Evolutionary conservation across 2,797 vertebrate species (phyloP), one percentile per base, ranked within the genome.

Genomic region (Fistularia commersonii): DNA sequence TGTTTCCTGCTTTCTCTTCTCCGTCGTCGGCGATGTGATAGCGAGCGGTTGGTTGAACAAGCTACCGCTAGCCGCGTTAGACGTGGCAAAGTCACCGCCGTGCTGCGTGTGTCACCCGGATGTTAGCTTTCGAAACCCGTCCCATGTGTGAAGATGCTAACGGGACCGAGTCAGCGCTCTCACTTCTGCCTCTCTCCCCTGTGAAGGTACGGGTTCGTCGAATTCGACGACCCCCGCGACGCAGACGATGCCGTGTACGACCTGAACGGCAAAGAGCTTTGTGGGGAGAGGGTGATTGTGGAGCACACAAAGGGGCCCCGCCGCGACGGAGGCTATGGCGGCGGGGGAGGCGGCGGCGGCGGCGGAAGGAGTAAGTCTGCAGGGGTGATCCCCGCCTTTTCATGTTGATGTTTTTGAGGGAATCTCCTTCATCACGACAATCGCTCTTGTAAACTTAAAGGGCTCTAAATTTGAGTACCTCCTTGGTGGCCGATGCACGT

Each of bases 241-340:
- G 96, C 96, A 3, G 96, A 98, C 7, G 96, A 98, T 71, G 96
- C 96, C 0, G 96, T 99, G 38, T 98, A 98, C 59, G 96, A 98
- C 80, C 90, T 98, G 57, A 98, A 98, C 7, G 96, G 96, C 53
- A 96, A 96, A 75, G 96, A 98, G 81, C 87, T 99, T 60, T 99
- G 96, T 71, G 96, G 96, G 37, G 95, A 98, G 68, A 82, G 96
- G 68, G 96, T 99, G 66, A 95, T 98, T 36, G 95, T 99, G 78
- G 96, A 99, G 72, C 96, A 99, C 71, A 96, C 96, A 71, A 91
- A 95, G 50, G 96, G 95, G 40, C 96, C 95, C 0, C 94, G 96
- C 0, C 91, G 95, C 0, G 96, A 97, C 42, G 92, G 94, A 60
- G 92, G 90, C 74, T 95, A 94, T 54, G 89, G 93, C 60, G 52